Evolutionary conservation across 2,888 invertebrate species (phyloP), one percentile per base, ranked within the genome.

Genomic region (Meloe dianella): DNA sequence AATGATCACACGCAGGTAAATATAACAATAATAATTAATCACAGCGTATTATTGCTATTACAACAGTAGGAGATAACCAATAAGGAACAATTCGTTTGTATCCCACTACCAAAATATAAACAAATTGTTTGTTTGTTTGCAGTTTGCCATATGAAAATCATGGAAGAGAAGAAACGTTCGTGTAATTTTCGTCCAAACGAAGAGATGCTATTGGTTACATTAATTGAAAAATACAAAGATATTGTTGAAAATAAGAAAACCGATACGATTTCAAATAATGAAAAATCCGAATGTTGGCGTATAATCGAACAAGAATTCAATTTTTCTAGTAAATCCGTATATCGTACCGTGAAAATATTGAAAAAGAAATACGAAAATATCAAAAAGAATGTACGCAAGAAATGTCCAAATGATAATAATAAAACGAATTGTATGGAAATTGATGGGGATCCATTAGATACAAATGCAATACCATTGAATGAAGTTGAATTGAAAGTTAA

Each of bases 101-200:
- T n/a, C n/a, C n/a, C n/a, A n/a, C n/a, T n/a, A n/a, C n/a, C n/a
- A n/a, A n/a, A n/a, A 27, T 27, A 27, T 3, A 4, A 27, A 27
- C 27, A 27, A n/a, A 41, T 41, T 41, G 7, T 41, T 1, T 41
- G n/a, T 0, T 41, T 17, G n/a, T n/a, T n/a, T n/a, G n/a, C n/a
- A n/a, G n/a, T n/a, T n/a, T n/a, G n/a, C n/a, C n/a, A n/a, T n/a
- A n/a, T n/a, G 7, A 17, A 41, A 17, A 41, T 41, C 3, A 41
- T 41, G 41, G 41, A 41, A n/a, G 41, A 41, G 41, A 41, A 41
- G 41, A 41, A 41, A 41, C 41, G 41, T 41, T 41, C 41, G 7
- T 41, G 41, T n/a, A 41, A 41, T 41, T 41, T 41, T 41, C 41
- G 41, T 17, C 41, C 41, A 41, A n/a, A 41, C 2, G 41, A 41